Evolutionary conservation across 2,113 vertebrate species (phyloP), one percentile per base, ranked within the genome.

Genomic region (Leptocoma aspasia): DNA sequence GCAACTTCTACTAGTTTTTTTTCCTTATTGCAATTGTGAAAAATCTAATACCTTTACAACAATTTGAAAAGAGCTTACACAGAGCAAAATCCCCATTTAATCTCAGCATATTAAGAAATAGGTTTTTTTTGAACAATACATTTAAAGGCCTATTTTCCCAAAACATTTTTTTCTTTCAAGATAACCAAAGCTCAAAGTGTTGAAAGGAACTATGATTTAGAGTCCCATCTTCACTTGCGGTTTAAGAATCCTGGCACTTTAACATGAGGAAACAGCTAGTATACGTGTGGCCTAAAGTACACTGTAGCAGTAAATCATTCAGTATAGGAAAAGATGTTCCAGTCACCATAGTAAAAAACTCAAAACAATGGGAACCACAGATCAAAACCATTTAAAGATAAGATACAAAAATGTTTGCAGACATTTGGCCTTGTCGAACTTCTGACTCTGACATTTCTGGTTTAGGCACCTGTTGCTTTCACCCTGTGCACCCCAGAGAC

Each of bases 41-140:
- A 95, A 94, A 82, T 78, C 63, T 95, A 96, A 97, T 95, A 68
- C 88, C 64, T 95, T 95, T 89, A 95, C 66, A 94, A 94, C 90
- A 71, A 94, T 89, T 73, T 95, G 80, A 95, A 95, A 97, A 92
- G 80, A 78, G 85, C 80, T 96, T 95, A 91, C 86, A 73, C 35
- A 65, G 61, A 95, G 88, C 19, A 91, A 96, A 96, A 91, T 95
- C 92, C 89, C 70, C 1, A 0, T 87, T 96, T 97, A 95, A 96
- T 96, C 93, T 91, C 18, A 2, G 71, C 77, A 85, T 78, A 93
- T 95, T 95, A 91, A 94, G 83, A 94, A 83, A 82, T 75, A n/a
- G n/a, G n/a, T 65, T 93, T 79, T 82, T 83, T 94, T 84, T 85
- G 33, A 92, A 94, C 77, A 89, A 92, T 91, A 68, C 13, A 45